Evolutionary conservation across 1,140 invertebrate species (phyloP).

Genomic region (Micrasema minimum): DNA sequence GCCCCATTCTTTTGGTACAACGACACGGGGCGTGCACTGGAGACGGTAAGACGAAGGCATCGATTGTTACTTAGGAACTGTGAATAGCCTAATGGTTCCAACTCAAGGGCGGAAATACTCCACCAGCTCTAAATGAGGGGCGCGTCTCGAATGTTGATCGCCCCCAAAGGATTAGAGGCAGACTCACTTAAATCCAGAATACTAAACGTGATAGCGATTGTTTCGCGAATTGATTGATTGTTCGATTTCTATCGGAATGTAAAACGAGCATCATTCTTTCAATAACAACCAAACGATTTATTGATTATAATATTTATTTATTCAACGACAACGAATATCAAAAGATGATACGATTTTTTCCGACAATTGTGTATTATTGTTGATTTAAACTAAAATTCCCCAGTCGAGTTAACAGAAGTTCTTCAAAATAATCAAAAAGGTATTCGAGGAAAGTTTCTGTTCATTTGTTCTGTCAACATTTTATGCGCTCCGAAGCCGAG

Average conservation of each 20-base stretch:
- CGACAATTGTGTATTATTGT: no score
- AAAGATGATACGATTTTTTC: no score
- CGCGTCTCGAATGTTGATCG: neutral
- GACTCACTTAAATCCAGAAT: conserved; percentile 25
- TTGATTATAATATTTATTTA: no score
- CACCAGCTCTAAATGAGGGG: conserved; percentile 11
- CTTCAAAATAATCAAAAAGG: conserved; percentile 31
- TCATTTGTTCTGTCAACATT: conserved; percentile 40
- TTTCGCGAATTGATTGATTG: neutral
- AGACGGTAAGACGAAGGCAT: conserved; percentile 19
- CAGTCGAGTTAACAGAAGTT: neutral
- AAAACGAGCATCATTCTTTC: neutral
- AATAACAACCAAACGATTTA: no score
- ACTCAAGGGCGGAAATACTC: conserved; percentile 3
- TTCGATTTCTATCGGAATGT: neutral
- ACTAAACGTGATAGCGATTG: neutral
- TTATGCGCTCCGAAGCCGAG: conserved; percentile 30
- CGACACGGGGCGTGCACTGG: conserved; percentile 9
- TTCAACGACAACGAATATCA: no score
- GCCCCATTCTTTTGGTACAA: conserved; percentile 4
- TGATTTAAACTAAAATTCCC: no score
- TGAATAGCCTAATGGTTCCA: conserved; percentile 19
- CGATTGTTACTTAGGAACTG: conserved; percentile 31
- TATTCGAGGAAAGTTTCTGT: conserved; percentile 36
- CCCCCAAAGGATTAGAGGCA: neutral